Percentiles rank a stretch among this genome's conserved stretches.
phyloP scores from a whole-genome alignment of 2,797 vertebrate genomes.

The Apogon hyalosoma region DNA sequence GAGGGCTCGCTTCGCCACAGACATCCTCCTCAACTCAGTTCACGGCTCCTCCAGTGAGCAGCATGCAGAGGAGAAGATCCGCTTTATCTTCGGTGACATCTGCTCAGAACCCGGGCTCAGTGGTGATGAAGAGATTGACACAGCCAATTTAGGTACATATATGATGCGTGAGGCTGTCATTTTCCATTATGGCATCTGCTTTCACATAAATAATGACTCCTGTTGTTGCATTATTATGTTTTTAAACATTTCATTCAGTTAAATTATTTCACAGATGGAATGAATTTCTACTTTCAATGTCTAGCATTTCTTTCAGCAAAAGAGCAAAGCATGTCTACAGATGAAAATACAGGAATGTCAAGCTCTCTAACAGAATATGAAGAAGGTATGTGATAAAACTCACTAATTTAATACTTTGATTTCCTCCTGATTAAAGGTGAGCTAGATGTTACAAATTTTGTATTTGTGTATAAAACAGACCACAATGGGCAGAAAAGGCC shows the following conservation, averaged over 20 bases:
- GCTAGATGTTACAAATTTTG: no score
- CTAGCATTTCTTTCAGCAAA: conserved; percentile 42
- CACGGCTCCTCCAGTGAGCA: conserved; percentile 87
- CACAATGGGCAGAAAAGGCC: no score
- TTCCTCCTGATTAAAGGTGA: no score
- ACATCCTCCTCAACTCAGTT: conserved; percentile 88
- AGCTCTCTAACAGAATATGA: conserved; percentile 44
- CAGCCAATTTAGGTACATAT: conserved; percentile 50
- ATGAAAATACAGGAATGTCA: conserved; percentile 53
- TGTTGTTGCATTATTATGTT: not conserved
- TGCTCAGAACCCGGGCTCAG: conserved; percentile 49
- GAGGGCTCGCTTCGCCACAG: conserved; percentile 87
- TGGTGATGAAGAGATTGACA: conserved; percentile 42
- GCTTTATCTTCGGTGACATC: conserved; percentile 81
- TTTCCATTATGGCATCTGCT: conserved; percentile 33
- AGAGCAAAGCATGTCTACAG: conserved; percentile 48
- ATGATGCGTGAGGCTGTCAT: conserved; percentile 5
- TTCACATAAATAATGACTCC: conserved; percentile 13
- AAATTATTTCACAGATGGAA: conserved; percentile 4
- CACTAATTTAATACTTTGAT: no score
- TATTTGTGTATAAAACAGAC: no score
- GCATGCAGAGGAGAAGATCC: conserved; percentile 80
- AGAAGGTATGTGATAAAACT: not conserved
- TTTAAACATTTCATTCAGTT: not conserved
- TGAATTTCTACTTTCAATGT: not conserved